phyloP scores from a whole-genome alignment of 2,797 vertebrate genomes.

The Prunella strophiata region DNA sequence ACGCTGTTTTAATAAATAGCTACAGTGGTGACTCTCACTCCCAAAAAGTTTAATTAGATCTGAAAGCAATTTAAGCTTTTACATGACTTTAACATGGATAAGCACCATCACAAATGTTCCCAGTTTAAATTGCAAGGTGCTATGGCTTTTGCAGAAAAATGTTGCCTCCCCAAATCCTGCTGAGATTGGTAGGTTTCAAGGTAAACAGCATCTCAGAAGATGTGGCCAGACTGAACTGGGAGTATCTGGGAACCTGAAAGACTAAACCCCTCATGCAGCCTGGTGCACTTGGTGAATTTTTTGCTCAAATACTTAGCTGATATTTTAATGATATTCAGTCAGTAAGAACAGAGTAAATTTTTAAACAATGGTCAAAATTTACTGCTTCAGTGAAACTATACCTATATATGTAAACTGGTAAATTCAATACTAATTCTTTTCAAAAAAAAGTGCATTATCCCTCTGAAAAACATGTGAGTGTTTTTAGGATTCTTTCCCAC shows the following conservation, averaged over 20 bases:
- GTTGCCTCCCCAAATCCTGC: neutral
- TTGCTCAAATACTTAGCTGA: neutral
- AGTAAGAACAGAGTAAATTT: neutral
- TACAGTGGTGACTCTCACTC: neutral
- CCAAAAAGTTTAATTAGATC: slow-evolving; percentile 52
- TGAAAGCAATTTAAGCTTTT: slow-evolving; percentile 4
- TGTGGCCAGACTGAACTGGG: neutral
- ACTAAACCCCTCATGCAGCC: neutral
- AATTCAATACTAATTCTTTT: neutral
- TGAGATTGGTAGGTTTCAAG: neutral
- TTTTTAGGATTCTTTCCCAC: neutral
- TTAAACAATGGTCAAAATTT: neutral
- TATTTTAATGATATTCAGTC: neutral
- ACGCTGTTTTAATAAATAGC: slow-evolving; percentile 48
- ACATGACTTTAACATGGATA: neutral
- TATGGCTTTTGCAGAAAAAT: neutral
- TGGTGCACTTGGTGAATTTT: neutral
- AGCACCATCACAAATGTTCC: neutral
- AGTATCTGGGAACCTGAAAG: neutral
- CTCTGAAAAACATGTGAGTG: neutral
- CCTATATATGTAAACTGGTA: neutral
- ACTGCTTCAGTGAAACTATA: neutral
- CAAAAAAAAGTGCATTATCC: neutral
- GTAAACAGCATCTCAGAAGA: neutral
- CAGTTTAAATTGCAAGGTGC: neutral